phyloP scores from a whole-genome alignment of 2,888 invertebrate species.

The Pseudococcus longispinus region DNA sequence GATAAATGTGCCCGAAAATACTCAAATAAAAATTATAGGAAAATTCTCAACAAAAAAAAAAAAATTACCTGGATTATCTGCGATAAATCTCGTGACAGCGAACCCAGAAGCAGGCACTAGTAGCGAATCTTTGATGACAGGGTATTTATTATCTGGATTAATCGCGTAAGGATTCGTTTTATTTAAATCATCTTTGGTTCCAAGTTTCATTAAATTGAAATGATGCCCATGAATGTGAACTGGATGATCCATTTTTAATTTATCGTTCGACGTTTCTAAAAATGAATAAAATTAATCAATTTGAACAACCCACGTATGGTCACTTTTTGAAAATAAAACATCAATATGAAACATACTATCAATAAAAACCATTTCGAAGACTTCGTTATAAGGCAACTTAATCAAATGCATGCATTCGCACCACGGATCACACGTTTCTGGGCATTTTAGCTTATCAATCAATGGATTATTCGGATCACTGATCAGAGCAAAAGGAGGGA shows the following conservation, averaged over 20 bases:
- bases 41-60: background rate
- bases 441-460: background rate
- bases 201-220: background rate
- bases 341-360: conserved; percentile 66
- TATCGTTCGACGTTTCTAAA: background rate
- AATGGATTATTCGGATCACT: conserved; percentile 63
- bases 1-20: too few species aligned
- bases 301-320: too few species aligned
- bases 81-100: conserved; percentile 67
- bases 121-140: conserved; percentile 71
- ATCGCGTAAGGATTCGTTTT: background rate
- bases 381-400: conserved; percentile 70
- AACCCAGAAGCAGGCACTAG: conserved; percentile 72
- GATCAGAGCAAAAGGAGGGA: conserved; percentile 76
- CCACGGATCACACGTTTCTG: background rate
- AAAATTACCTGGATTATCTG: conserved; percentile 66
- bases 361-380: conserved; percentile 75
- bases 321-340: too few species aligned
- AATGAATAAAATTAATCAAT: background rate
- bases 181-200: background rate
- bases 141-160: conserved; percentile 60
- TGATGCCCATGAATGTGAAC: conserved; percentile 22
- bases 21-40: background rate
- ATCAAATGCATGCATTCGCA: conserved; percentile 78
- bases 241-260: background rate